Percentiles rank a stretch among this genome's conserved stretches.
Conservation (phyloP, 2,797 vertebrate genomes). For the Eulemur mongoz region DNA sequence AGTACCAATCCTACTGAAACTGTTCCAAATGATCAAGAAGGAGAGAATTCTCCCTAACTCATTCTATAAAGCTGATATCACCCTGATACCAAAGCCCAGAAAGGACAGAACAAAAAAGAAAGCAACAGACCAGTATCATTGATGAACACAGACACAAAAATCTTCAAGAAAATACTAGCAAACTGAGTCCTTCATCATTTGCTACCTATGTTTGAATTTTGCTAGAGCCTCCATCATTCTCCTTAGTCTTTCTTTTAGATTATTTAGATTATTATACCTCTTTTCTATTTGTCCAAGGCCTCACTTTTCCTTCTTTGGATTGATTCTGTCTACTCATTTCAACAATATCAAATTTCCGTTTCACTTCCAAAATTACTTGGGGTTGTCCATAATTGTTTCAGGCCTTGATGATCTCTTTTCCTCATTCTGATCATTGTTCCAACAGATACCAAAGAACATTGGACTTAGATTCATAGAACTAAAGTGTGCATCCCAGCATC, state of each 20-base stretch:
- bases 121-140: no score
- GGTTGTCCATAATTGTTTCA: not conserved
- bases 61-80: no score
- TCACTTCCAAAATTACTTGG: not conserved
- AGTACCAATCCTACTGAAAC: no score
- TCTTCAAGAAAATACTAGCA: no score
- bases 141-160: no score
- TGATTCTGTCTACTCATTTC: not conserved
- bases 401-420: not conserved
- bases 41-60: no score
- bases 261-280: not conserved
- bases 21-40: no score
- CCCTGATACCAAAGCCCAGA: no score
- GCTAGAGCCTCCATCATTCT: not conserved
- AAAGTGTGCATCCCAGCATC: not conserved
- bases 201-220: not conserved
- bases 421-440: not conserved
- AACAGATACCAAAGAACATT: not conserved
- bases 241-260: not conserved
- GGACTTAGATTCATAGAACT: not conserved
- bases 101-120: no score
- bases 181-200: not conserved
- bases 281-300: not conserved
- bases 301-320: not conserved
- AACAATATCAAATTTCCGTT: not conserved